Base-by-base conservation (phyloP, 2,888 invertebrate species). In the Labia minor region DNA sequence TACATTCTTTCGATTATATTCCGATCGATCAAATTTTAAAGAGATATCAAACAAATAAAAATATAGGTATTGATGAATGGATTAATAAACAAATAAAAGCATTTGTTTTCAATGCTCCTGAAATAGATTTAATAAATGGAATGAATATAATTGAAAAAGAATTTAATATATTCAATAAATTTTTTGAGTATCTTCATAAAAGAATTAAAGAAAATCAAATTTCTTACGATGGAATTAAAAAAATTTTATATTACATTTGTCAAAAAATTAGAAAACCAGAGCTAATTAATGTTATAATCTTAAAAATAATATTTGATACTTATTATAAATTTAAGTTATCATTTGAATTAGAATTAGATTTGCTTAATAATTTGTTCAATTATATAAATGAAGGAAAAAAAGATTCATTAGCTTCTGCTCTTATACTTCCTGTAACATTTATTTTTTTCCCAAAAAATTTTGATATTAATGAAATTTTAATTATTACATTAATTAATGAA, bases 271-370 rank as follows among this genome's bases (percentile, higher is more conserved):
- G 3, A 61, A 8, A 37, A 33, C n/a, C 16, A 8, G 1, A 63
- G 49, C 14, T 19, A 19, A 61, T 1, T 26, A 63, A 61, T 70
- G 67, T 37, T 20, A 14, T 14, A 71, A 72, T 65, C 68, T 69
- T 65, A 67, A 69, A 18, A 66, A 68, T 33, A 68, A 66, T 37
- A 67, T 72, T 64, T 37, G 73, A 62, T 67, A 69, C 66, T 20
- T 67, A 21, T 68, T 71, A n/a, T 65, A 68, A 10, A 3, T n/a
- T 37, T 69, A 63, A 20, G 11, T 26, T n/a, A 26, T 68, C 21
- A 26, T 4, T 65, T 1, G 4, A 49, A 4, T 37, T 20, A 20
- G 37, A 65, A 16, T 37, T 64, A 16, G 64, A 64, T 64, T 4
- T n/a, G n/a, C 21, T 64, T 26, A 26, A 20, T 10, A 37, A 64